Base-by-base conservation (phyloP, 1,140 invertebrate genomes). In the Chrysopa pallens region DNA sequence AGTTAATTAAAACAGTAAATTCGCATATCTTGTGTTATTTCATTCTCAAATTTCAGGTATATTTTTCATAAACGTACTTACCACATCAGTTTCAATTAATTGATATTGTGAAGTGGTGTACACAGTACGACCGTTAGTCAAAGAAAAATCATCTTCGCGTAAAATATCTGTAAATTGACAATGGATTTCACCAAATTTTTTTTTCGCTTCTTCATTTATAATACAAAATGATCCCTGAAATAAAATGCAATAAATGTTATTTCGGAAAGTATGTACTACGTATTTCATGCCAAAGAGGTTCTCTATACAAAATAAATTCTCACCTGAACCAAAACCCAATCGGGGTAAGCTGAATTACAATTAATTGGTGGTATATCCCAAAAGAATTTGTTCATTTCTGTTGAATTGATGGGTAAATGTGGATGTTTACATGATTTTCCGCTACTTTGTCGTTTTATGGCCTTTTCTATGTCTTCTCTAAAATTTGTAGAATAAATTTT, bases 321-420 rank as follows among this genome's bases (percentile, higher is more conserved):
- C 51, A 69, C 66, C 48, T 62, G 55, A 48, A 65, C 67, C 48
- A 58, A 55, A 6, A 74, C 74, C 75, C 69, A 78, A 52, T 69
- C 69, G 42, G 55, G 43, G 41, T 72, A 67, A 8, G 69, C 66
- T 29, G 57, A 53, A 8, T 57, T 56, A 53, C 82, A 85, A 28
- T 67, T 52, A 14, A 84, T 62, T 38, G 69, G 68, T 4, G 67
- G 58, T 12, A 72, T 67, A 31, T 69, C 50, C 37, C 73, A 61
- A 38, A 82, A 67, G 48, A 76, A 80, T 55, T 71, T 70, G 64
- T 74, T 74, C 41, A 85, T 74, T 48, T 78, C 74, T 8, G 74
- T 72, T 52, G 74, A 69, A 48, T 72, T 66, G 36, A 81, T 50
- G 4, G 78, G 70, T 14, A 84, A 59, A 13, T 70, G 56, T 0